Percentiles rank a stretch among this genome's conserved stretches.
These are phyloP conservation scores for Limnephilus marmoratus DNA, from an alignment of 2,888 invertebrate species.

Conservation along the genomic window DNA sequence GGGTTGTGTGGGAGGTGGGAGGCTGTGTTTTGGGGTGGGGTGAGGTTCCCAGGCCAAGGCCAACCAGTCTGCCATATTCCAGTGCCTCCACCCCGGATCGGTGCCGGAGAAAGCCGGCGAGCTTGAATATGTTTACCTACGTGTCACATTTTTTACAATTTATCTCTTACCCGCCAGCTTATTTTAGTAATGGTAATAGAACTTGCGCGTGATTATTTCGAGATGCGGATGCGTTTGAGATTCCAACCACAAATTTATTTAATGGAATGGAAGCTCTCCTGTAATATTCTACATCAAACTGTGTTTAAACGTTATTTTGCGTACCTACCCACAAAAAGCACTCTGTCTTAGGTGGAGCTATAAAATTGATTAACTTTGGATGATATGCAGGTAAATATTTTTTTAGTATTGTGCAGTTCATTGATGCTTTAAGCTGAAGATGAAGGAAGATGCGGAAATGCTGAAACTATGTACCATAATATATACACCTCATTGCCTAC, in stretches of 20 bases:
- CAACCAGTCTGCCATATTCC: constrained; percentile 63
- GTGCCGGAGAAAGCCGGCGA: constrained; percentile 59
- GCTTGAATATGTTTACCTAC: constrained; percentile 50
- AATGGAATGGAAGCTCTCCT: not conserved
- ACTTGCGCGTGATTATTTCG: constrained; percentile 6
- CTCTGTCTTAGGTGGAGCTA: too few relatives aligned
- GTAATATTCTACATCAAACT: too few relatives aligned
- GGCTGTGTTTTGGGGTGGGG: constrained; percentile 10
- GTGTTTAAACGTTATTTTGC: too few relatives aligned
- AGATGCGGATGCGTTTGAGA: not conserved
- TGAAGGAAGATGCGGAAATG: too few relatives aligned
- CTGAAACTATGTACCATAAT: too few relatives aligned
- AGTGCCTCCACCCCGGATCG: constrained; percentile 58
- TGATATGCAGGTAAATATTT: too few relatives aligned
- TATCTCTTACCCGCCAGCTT: constrained; percentile 47
- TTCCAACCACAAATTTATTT: not conserved
- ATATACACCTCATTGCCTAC: too few relatives aligned
- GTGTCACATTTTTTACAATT: constrained; percentile 64
- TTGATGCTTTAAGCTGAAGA: too few relatives aligned
- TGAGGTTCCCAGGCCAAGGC: constrained; percentile 60
- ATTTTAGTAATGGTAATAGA: constrained; percentile 2
- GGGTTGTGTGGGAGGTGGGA: constrained; percentile 1
- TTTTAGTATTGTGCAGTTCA: too few relatives aligned
- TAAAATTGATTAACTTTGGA: too few relatives aligned
- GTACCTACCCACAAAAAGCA: too few relatives aligned